phyloP scores from a whole-genome alignment of 2,888 invertebrate species.

The Galeruca laticollis region DNA sequence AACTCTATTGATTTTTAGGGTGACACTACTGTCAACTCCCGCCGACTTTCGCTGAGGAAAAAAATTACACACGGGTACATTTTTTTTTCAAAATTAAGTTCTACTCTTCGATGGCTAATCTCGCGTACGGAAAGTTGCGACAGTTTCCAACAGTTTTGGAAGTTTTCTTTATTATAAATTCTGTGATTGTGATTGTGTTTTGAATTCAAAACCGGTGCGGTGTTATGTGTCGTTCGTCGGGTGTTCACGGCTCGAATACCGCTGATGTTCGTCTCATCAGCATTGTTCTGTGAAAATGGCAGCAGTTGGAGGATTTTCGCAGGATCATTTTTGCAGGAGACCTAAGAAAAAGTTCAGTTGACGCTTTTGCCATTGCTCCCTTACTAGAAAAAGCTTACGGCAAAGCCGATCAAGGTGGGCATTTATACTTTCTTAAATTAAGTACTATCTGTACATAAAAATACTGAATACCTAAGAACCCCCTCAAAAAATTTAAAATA shows the following conservation, averaged over 20 bases:
- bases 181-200: slow-evolving; percentile 61
- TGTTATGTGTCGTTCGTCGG: slow-evolving; percentile 64
- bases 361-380: slow-evolving; percentile 67
- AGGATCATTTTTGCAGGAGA: slow-evolving; percentile 69
- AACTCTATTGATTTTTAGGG: slow-evolving; percentile 77
- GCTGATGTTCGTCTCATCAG: slow-evolving; percentile 61
- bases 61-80: slow-evolving; percentile 63
- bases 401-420: slow-evolving; percentile 65
- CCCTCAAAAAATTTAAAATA: neutral
- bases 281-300: slow-evolving; percentile 69
- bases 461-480: neutral
- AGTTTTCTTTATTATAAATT: slow-evolving; percentile 38
- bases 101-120: slow-evolving; percentile 38
- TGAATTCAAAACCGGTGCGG: slow-evolving; percentile 65
- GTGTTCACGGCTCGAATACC: slow-evolving; percentile 62
- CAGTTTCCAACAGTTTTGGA: slow-evolving; percentile 32
- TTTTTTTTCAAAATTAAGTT: slow-evolving; percentile 53
- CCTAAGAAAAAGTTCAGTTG: slow-evolving; percentile 72
- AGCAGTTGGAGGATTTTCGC: slow-evolving; percentile 67
- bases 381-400: slow-evolving; percentile 62
- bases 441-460: neutral
- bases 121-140: slow-evolving; percentile 34
- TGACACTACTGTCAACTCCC: slow-evolving; percentile 75
- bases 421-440: slow-evolving; percentile 41
- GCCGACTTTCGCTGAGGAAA: slow-evolving; percentile 68